These are phyloP conservation scores for Halcyon smyrnensis DNA, from an alignment of 2,797 vertebrate genomes.

Conservation along the genomic window DNA sequence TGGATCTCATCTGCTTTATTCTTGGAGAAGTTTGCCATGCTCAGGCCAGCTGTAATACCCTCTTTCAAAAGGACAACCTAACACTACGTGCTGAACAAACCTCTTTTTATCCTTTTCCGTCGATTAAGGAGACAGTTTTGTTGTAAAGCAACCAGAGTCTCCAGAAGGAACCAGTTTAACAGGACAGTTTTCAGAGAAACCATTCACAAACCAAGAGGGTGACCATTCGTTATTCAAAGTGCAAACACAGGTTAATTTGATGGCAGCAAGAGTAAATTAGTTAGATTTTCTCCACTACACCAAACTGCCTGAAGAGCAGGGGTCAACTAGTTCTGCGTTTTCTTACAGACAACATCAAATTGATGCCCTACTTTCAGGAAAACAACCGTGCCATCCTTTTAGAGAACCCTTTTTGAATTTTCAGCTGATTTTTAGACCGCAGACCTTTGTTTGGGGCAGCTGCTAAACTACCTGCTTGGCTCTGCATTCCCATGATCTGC, in stretches of 20 bases:
- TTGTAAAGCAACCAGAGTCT: not conserved
- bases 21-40: not conserved
- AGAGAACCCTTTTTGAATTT: not conserved
- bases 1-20: not conserved
- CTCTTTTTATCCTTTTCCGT: not conserved
- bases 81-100: not conserved
- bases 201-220: not conserved
- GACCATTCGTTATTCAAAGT: not conserved
- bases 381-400: not conserved
- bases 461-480: not conserved
- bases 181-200: not conserved
- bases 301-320: not conserved
- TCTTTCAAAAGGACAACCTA: not conserved
- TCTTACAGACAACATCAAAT: not conserved
- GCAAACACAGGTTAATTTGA: slow-evolving; percentile 9
- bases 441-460: not conserved
- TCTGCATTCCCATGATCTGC: not conserved
- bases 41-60: not conserved
- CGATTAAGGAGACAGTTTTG: not conserved
- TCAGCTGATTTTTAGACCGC: not conserved
- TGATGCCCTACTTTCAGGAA: not conserved
- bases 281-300: not conserved
- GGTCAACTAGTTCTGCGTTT: not conserved
- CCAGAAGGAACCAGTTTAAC: not conserved
- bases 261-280: not conserved